Evolutionary conservation across 2,888 invertebrate genomes (phyloP).

Genomic region (Morinoia aosen): DNA sequence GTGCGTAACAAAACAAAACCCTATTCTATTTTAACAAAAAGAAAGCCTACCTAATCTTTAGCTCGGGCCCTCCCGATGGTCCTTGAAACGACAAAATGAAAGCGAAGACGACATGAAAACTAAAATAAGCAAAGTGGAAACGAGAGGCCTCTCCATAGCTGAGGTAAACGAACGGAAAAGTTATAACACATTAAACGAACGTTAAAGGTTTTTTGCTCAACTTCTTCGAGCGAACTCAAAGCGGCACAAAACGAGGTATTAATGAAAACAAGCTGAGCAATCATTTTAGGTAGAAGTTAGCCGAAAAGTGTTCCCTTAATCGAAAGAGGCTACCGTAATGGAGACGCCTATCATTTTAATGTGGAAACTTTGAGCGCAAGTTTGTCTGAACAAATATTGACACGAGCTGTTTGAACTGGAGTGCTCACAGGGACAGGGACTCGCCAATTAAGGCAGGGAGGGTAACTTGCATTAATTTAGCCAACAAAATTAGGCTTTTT

Average conservation of each 20-base stretch:
- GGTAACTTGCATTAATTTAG: constrained; percentile 27
- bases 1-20: no score
- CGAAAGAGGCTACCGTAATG: background rate
- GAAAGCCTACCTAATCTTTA: no score
- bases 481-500: background rate
- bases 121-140: no score
- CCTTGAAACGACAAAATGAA: no score
- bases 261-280: background rate
- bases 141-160: no score
- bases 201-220: background rate
- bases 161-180: no score
- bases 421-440: background rate
- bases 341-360: background rate
- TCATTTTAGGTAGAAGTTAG: background rate
- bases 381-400: background rate
- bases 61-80: no score
- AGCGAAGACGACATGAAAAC: no score
- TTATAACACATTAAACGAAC: background rate
- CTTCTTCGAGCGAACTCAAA: background rate
- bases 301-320: background rate
- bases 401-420: background rate
- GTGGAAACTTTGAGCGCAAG: background rate
- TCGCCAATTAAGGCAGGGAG: background rate
- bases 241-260: background rate
- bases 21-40: no score